Base-by-base conservation (phyloP, 2,113 vertebrate species). In the Stegastes partitus region DNA sequence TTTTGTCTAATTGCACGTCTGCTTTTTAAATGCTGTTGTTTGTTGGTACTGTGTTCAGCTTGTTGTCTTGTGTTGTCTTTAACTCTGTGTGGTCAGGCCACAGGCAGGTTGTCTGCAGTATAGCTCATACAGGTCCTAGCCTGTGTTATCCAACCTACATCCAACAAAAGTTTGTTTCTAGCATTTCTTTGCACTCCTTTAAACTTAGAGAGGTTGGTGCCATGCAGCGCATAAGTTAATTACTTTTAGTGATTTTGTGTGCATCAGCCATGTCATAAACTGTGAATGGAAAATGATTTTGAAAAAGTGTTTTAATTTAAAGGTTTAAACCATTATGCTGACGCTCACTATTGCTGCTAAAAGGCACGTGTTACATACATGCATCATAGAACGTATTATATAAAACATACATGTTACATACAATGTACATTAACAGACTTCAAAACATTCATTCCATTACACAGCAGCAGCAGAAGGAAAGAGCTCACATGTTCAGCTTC, bases 381-480 rank as follows among this genome's bases (percentile, higher is more conserved):
- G 10, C 8, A 9, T 34, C 31, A 34, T 34, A 34, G 1, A 34
- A 10, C 31, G 7, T 34, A 34, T 34, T 34, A 9, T 34, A 34
- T 7, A 34, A 7, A 34, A 34, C 6, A 10, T 34, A 9, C 31
- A 51, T 19, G 12, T 58, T 16, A 19, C 15, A n/a, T 45, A 54
- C 42, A 54, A 22, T n/a, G 21, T 1, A 11, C 56, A 19, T 7
- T 28, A 69, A 69, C 11, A 8, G 11, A 14, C 10, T 0, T 69
- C 21, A 26, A 44, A 56, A 21, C 5, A 69, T 56, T 74, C 47
- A 62, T 66, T 85, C 15, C 19, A 70, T n/a, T 70, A 61, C 55
- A 57, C 50, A 77, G 21, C 12, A 55, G 54, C 16, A 19, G n/a
- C 0, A 19, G 37, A 22, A 50, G 47, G 9, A 68, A 39, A 61